A percentile compares a stretch with the other conserved stretches of the same genome.
phyloP scores from a whole-genome alignment of 2,888 invertebrate genomes.

The Panorpa germanica region DNA sequence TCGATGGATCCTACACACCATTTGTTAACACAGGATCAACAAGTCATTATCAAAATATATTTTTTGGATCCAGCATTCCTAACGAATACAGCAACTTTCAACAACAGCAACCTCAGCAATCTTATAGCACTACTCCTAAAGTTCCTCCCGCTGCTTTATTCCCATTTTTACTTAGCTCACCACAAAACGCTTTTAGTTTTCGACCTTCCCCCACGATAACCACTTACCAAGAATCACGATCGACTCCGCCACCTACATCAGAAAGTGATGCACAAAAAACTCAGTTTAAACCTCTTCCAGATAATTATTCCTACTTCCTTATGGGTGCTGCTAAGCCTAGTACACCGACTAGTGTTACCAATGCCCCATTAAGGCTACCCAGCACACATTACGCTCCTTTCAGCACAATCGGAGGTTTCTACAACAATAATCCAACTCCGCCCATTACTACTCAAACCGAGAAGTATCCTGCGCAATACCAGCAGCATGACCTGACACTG shows the following conservation, averaged over 20 bases:
- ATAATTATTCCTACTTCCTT: slow-evolving; percentile 25
- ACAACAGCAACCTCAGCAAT: too few relatives aligned
- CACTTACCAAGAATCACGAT: slow-evolving; percentile 3
- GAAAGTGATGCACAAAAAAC: slow-evolving; percentile 7
- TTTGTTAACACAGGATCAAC: slow-evolving; percentile 7
- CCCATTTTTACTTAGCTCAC: too few relatives aligned
- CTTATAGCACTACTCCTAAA: too few relatives aligned
- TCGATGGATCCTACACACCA: slow-evolving; percentile 10
- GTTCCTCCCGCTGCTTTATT: too few relatives aligned
- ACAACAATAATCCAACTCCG: slow-evolving; percentile 24
- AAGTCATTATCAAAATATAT: too few relatives aligned
- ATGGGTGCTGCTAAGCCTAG: slow-evolving; percentile 18
- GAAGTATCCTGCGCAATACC: slow-evolving; percentile 5
- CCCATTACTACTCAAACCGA: background rate
- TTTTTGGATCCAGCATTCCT: too few relatives aligned
- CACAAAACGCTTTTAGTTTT: too few relatives aligned
- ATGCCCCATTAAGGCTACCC: slow-evolving; percentile 25
- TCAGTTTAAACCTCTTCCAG: slow-evolving; percentile 11
- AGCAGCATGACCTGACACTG: slow-evolving; percentile 8
- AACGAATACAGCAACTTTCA: too few relatives aligned
- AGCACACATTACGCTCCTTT: slow-evolving; percentile 35
- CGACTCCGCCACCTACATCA: slow-evolving; percentile 8
- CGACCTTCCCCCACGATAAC: too few relatives aligned
- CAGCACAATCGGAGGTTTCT: slow-evolving; percentile 34
- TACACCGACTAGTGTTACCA: slow-evolving; percentile 11